Base-by-base conservation (phyloP, 2,888 invertebrate genomes). In the Ophion costatus region DNA sequence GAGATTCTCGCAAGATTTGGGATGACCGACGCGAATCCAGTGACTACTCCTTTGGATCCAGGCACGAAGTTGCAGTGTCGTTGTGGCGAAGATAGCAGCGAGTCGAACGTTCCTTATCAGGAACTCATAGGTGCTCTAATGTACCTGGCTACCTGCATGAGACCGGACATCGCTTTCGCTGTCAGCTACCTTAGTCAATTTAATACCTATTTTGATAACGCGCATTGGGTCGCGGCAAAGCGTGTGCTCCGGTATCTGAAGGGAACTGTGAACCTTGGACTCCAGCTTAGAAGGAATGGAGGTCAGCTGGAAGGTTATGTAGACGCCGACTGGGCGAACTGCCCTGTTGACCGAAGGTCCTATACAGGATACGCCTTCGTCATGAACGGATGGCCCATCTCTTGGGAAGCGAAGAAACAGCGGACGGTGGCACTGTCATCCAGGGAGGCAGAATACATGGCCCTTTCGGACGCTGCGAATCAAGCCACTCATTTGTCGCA, bases 191-290 rank as follows among this genome's bases (percentile, higher is more conserved):
- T 83, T 6, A 87, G 85, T 38, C 82, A 83, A 64, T 82, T 84
- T 22, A 81, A 79, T 3, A 20, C 78, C 17, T 77, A 85, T 38
- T 87, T 80, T 73, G 78, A 83, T 9, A 59, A 84, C 29, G 29
- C 22, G 0, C 89, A 90, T 66, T 91, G 89, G 89, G 82, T 69
- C 14, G 89, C 89, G 3, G 88, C 87, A 2, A 89, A 89, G 59
- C 63, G 85, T 6, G 83, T 89, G 2, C 76, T 90, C 0, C 61
- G 87, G 9, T 90, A 90, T 33, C 57, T 90, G 6, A 87, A 86
- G 33, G 83, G 82, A 20, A 88, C 89, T 1, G 33, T 14, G 20
- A 61, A 87, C 11, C 24, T 80, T 9, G 86, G 88, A 14, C 69
- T 90, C 6, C n/a, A 51, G 1, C 89, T 83, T 57, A 29, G 61